Evolutionary conservation across 2,888 invertebrate species (phyloP).

Genomic region (Leucophenga montana): DNA sequence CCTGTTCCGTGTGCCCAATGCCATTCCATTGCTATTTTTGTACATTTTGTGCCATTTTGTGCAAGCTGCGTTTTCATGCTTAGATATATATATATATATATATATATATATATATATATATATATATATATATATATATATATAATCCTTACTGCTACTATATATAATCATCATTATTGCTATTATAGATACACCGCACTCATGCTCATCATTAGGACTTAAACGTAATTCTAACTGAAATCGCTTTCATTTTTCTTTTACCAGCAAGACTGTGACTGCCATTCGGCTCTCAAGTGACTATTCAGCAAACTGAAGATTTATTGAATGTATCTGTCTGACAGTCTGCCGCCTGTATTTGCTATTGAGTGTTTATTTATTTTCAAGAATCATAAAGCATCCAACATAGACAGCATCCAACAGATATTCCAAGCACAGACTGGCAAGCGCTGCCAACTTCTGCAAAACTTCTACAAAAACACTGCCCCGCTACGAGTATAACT

Average conservation of each 20-base stretch:
- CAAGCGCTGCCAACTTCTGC: conserved; percentile 33
- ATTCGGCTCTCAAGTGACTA: conserved; percentile 62
- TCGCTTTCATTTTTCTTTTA: conserved; percentile 24
- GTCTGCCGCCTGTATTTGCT: conserved; percentile 59
- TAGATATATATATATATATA: background rate
- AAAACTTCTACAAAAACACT: conserved; percentile 40
- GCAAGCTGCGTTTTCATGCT: conserved; percentile 63
- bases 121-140: background rate
- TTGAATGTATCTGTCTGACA: conserved; percentile 61
- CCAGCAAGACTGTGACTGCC: conserved; percentile 3
- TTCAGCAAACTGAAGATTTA: conserved; percentile 65
- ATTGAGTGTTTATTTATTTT: conserved; percentile 70
- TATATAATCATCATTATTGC: conserved; percentile 51
- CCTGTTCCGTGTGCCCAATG: conserved; percentile 36
- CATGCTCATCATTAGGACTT: conserved; percentile 15
- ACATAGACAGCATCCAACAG: background rate
- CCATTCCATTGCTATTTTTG: no score
- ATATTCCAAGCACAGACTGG: no score
- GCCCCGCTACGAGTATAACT: no score
- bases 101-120: background rate
- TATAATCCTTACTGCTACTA: conserved; percentile 4
- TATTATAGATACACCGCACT: conserved; percentile 46
- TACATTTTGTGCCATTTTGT: conserved; percentile 49
- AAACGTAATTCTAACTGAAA: background rate
- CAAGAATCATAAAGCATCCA: conserved; percentile 64